A percentile compares a stretch with the other conserved stretches of the same genome.
Evolutionary conservation across 1,140 invertebrate genomes (phyloP).

Genomic region (Chironomus striatipennis): DNA sequence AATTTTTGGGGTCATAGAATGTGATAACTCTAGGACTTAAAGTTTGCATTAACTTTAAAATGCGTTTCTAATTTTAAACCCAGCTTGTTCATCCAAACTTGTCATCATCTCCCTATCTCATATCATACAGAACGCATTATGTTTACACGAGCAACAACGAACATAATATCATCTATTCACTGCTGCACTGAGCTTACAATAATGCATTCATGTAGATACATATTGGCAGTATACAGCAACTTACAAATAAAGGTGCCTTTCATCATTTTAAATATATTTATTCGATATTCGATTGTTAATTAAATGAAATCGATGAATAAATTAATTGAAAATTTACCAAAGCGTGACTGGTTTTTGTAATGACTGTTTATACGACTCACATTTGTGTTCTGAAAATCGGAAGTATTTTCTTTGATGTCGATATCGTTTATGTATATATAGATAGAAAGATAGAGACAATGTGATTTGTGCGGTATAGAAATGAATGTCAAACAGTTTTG

Average conservation of each 20-base stretch:
- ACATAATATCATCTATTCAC: not conserved
- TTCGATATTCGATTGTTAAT: constrained; percentile 6
- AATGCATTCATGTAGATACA: not conserved
- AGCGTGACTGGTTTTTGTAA: not conserved
- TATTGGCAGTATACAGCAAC: not conserved
- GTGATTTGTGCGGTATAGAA: no score
- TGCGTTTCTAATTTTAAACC: no score
- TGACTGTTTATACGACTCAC: not conserved
- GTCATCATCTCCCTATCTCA: no score
- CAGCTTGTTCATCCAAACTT: no score
- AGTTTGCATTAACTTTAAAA: no score
- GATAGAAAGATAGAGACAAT: no score
- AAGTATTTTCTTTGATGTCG: not conserved
- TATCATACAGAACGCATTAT: no score
- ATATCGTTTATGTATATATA: not conserved
- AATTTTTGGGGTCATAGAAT: no score
- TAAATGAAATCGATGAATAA: not conserved
- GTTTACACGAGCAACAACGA: not conserved
- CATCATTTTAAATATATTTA: no score
- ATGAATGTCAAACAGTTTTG: no score
- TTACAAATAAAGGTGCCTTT: no score
- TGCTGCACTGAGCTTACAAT: not conserved
- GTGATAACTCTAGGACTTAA: no score
- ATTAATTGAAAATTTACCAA: constrained; percentile 15
- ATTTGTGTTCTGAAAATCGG: not conserved